Conservation (phyloP, 2,888 invertebrate genomes). For the Laspeyria flexula region DNA sequence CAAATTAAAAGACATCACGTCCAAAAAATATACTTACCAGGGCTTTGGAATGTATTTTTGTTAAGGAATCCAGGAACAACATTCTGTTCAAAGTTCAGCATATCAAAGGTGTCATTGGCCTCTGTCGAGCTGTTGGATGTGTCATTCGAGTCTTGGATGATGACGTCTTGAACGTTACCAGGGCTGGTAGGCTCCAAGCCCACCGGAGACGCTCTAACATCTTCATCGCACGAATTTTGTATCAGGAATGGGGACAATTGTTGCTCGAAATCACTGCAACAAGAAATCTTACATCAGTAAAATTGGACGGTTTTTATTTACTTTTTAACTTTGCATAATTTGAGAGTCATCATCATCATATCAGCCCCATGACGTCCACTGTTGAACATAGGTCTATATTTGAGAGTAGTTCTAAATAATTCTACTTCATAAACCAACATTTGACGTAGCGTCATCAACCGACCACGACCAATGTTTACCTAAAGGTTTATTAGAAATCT, state of each 20-base stretch:
- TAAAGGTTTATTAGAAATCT: no score
- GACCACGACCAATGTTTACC: no score
- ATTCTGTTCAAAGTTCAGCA: conserved; percentile 76
- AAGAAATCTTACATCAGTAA: conserved; percentile 12
- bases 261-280: conserved; percentile 83
- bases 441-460: no score
- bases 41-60: conserved; percentile 76
- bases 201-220: conserved; percentile 46
- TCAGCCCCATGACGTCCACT: no score
- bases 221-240: conserved; percentile 77
- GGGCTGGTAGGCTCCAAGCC: conserved; percentile 66
- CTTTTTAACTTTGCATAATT: no score
- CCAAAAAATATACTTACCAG: conserved; percentile 43
- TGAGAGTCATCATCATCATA: no score
- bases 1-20: not conserved
- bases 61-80: conserved; percentile 80
- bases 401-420: no score
- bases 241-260: conserved; percentile 85
- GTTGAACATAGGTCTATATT: no score
- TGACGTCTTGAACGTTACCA: conserved; percentile 63
- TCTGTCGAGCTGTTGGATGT: conserved; percentile 61
- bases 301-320: no score
- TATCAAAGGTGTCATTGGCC: conserved; percentile 68
- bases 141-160: conserved; percentile 68
- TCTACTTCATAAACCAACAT: no score